A percentile compares a stretch with the other conserved stretches of the same genome.
Evolutionary conservation across 2,888 invertebrate species (phyloP).

Genomic region (Harmothoe impar): DNA sequence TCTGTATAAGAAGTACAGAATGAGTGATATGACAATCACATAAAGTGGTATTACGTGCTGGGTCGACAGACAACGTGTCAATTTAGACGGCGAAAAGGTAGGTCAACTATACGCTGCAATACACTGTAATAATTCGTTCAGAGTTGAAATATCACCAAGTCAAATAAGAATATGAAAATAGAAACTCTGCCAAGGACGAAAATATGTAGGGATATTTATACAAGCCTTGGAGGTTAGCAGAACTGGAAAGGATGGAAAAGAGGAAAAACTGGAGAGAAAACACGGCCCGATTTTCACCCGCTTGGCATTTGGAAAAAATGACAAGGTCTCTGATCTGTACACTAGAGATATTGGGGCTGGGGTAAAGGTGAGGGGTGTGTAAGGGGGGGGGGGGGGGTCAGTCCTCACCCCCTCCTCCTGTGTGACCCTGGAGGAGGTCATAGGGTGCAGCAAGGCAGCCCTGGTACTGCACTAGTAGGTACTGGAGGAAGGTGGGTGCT

Average conservation of each 20-base stretch:
- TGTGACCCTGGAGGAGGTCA: neutral
- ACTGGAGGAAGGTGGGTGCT: neutral
- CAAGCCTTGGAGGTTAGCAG: no score
- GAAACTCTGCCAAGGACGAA: no score
- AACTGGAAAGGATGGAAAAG: neutral
- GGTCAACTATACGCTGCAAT: no score
- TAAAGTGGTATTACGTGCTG: neutral
- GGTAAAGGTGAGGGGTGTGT: neutral
- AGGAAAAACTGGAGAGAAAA: neutral
- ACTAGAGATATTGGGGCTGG: neutral
- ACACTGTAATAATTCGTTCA: no score
- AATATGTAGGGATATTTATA: no score
- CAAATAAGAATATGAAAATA: no score
- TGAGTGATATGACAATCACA: neutral
- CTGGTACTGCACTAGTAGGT: neutral
- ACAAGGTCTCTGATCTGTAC: slow-evolving; percentile 23
- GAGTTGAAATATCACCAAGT: no score
- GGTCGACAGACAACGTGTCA: neutral
- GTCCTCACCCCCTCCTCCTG: neutral
- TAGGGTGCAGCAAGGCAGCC: neutral
- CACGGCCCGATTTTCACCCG: neutral
- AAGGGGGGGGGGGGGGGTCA: neutral
- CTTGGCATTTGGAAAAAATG: slow-evolving; percentile 1
- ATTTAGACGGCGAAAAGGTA: no score
- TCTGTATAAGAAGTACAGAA: neutral